Conservation (phyloP, 2,113 vertebrate genomes). For the Hydrochoerus hydrochaeris region DNA sequence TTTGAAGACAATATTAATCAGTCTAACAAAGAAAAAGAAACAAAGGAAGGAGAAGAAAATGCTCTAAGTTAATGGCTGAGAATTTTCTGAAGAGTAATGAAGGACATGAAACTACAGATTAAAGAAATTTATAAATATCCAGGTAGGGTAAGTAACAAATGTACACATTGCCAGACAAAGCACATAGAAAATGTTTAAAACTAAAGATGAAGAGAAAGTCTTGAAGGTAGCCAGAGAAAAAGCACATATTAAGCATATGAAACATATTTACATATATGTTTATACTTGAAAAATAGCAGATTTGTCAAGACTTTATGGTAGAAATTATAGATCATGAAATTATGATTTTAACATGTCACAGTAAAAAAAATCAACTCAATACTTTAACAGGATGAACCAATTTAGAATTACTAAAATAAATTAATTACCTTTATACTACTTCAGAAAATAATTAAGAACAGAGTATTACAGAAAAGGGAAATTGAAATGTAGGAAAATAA, state of each 20-base stretch:
- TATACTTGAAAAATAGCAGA: background rate
- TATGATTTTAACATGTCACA: background rate
- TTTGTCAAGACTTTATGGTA: background rate
- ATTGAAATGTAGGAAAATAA: background rate
- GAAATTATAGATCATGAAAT: background rate
- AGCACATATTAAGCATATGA: background rate
- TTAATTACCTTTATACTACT: background rate
- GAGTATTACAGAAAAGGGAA: background rate
- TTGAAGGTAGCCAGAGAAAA: background rate
- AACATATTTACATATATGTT: background rate
- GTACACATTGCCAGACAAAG: background rate
- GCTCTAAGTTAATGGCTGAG: background rate
- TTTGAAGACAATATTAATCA: background rate
- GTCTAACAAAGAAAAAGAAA: background rate
- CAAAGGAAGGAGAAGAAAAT: background rate
- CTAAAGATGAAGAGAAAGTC: background rate
- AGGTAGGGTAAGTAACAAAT: too few relatives aligned
- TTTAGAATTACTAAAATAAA: background rate
- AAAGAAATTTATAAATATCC: background rate
- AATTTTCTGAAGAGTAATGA: background rate
- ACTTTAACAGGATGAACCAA: background rate
- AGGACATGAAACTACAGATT: background rate
- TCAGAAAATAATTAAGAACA: slow-evolving; percentile 1
- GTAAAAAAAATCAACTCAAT: background rate
- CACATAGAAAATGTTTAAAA: background rate